Base-by-base conservation (phyloP, 2,113 vertebrate genomes). In the Microcebus jonahi region DNA sequence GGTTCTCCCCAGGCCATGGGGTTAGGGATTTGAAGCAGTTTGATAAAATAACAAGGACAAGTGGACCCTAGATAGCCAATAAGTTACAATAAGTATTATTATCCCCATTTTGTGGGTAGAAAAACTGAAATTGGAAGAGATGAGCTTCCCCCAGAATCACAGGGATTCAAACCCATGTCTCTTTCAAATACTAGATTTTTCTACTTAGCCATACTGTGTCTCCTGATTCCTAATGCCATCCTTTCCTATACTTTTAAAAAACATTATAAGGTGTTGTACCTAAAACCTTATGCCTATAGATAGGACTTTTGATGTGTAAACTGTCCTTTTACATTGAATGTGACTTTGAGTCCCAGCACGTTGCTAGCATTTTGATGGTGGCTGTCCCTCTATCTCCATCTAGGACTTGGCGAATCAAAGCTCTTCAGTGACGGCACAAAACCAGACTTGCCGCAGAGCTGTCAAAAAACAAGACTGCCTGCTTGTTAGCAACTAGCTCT, bases 151-250 rank as follows among this genome's bases (percentile, higher is more conserved):
- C 12, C 18, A 4, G 76, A 87, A 50, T 91, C 57, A 80, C 55
- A 76, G 36, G 14, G 48, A 70, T 90, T 80, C 91, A 82, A 92
- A 96, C 67, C 67, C 27, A 29, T 68, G 4, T 94, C 14, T 88
- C 76, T 71, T 91, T 81, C 45, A 94, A 71, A 71, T 90, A 48
- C 48, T 86, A 15, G 55, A 81, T 83, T 95, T 95, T 75, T 91
- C 42, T 71, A 3, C 55, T 55, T 91, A 81, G 14, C 63, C 6
- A 27, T 23, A 57, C 42, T 68, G 0, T 71, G 90, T 81, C 17
- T 92, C n/a, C 29, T 85, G 73, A 71, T 93, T 94, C 15, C 77
- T 85, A 59, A 79, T 73, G 45, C n/a, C 25, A 9, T 80, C 27
- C 53, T 92, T 95, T 57, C 36, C 20, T 70, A 17, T 2, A 36